Conservation (phyloP, 2,113 vertebrate genomes). For the Gymnocephalus cernua region DNA sequence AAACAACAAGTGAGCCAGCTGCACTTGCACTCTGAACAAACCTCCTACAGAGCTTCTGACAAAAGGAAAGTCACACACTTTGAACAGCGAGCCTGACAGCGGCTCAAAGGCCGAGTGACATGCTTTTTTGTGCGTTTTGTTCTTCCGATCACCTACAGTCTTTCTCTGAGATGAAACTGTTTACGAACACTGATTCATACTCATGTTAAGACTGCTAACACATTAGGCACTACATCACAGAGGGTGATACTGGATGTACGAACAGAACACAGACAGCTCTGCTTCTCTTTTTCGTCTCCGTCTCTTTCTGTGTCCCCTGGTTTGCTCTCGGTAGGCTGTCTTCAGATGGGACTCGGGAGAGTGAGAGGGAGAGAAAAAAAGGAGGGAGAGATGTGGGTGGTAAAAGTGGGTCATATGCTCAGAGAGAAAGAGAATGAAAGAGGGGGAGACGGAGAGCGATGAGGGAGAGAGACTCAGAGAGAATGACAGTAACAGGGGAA, state of each 20-base stretch:
- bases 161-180: constrained; percentile 35
- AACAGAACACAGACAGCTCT: constrained; percentile 27
- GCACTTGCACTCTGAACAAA: not conserved
- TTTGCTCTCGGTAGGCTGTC: constrained; percentile 78
- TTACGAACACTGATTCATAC: constrained; percentile 47
- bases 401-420: constrained; percentile 76
- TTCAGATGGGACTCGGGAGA: constrained; percentile 80
- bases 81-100: constrained; percentile 1
- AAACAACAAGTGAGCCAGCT: constrained; percentile 23
- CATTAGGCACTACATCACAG: constrained; percentile 37
- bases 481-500: constrained; percentile 60
- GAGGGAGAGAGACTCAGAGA: constrained; percentile 57
- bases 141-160: not conserved
- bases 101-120: constrained; percentile 20
- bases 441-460: constrained; percentile 66
- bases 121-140: not conserved
- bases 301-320: constrained; percentile 64
- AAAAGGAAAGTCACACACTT: constrained; percentile 19
- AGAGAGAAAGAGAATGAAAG: constrained; percentile 72
- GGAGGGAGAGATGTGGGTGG: constrained; percentile 73
- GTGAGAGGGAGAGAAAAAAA: constrained; percentile 34
- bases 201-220: constrained; percentile 30
- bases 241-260: constrained; percentile 20
- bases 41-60: constrained; percentile 30
- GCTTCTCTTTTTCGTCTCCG: constrained; percentile 42